A percentile compares a stretch with the other conserved stretches of the same genome.
These are phyloP conservation scores for Phrixothrix hirtus DNA, from an alignment of 2,888 invertebrate genomes.

Conservation along the genomic window DNA sequence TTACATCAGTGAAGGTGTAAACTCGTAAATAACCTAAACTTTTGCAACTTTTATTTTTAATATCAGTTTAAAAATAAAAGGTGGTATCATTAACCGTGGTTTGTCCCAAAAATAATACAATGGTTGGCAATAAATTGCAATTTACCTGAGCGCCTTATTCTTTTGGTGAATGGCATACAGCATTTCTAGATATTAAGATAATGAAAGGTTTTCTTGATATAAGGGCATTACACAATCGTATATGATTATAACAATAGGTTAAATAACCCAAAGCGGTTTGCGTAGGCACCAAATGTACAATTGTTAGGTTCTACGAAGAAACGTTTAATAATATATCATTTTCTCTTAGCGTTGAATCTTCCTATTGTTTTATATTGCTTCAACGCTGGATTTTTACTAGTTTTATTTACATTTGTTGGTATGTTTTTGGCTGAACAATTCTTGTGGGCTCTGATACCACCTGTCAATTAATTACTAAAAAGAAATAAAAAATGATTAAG, in stretches of 20 bases:
- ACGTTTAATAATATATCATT: constrained; percentile 37
- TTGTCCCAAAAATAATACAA: background rate
- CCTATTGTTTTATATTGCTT: constrained; percentile 21
- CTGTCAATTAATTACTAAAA: background rate
- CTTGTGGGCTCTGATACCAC: too few species aligned
- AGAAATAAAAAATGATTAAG: too few species aligned
- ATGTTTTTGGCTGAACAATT: too few species aligned
- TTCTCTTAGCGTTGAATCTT: constrained; percentile 24
- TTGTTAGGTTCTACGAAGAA: constrained; percentile 35
- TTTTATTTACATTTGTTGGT: background rate
- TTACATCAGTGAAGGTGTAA: too few species aligned
- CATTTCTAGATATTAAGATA: constrained; percentile 27
- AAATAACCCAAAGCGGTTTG: constrained; percentile 33
- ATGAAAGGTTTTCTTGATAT: constrained; percentile 30
- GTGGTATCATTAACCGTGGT: too few species aligned
- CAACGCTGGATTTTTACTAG: background rate
- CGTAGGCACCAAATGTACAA: constrained; percentile 32
- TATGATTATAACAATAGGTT: constrained; percentile 37
- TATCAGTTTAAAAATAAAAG: too few species aligned
- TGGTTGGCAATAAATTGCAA: constrained; percentile 11
- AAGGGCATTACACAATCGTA: constrained; percentile 36
- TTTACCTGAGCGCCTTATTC: constrained; percentile 9
- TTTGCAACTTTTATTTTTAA: too few species aligned
- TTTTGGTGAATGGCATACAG: background rate
- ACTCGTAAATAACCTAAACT: too few species aligned